Base-by-base conservation (phyloP, 2,113 vertebrate genomes). In the Colinus virginianus region DNA sequence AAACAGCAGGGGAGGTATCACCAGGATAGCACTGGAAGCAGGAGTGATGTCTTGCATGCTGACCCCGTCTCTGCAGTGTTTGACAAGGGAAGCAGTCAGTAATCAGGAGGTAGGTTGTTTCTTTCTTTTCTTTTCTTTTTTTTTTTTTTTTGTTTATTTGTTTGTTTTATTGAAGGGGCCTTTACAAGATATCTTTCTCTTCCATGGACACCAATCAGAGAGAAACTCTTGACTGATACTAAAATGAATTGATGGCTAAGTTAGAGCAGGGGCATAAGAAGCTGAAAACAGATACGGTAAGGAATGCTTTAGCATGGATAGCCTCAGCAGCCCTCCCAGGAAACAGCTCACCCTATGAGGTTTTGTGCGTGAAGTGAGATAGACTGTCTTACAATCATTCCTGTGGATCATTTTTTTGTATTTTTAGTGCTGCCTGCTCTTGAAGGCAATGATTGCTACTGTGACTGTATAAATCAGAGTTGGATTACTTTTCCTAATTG, bases 351-450 rank as follows among this genome's bases (percentile, higher is more conserved):
- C 26, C 34, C 18, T 21, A 26, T 9, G 21, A 0, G 0, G 56
- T 23, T 21, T 51, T 3, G 1, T 66, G 23, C 5, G 59, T 89
- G 19, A 59, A 42, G 49, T 34, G 11, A 58, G 10, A 42, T 85
- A 7, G 11, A 78, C 1, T 51, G 48, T 42, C 48, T 85, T 5
- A 0, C 11, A 28, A 38, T 10, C 22, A 10, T 61, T 76, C 61
- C 40, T 75, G 48, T 5, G 9, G 3, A 71, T 87, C 75, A 26
- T 28, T 88, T 88, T 88, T 94, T 84, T 26, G 49, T n/a, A 8
- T 3, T 86, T 86, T 84, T 69, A 87, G 71, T 78, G 53, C 25
- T 91, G 90, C 13, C 53, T 70, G 48, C 13, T 78, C 48, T 78
- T 79, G 32, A 7, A 2, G 51, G 30, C 36, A 78, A 56, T 68